phyloP scores from a whole-genome alignment of 2,113 vertebrate genomes.

The Misgurnus mizolepis region DNA sequence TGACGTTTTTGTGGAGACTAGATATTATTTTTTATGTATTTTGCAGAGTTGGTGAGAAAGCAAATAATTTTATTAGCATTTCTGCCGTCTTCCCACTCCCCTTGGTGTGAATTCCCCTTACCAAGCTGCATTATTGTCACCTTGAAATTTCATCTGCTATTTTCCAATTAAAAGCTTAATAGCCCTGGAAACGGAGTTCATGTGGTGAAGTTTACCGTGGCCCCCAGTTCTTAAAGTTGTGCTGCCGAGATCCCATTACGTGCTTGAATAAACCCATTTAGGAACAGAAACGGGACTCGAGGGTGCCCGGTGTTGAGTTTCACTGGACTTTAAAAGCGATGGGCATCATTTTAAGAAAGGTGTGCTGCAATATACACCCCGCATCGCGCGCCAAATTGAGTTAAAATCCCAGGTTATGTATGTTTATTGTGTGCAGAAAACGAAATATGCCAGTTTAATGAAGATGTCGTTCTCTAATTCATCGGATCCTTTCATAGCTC shows the following conservation, averaged over 20 bases:
- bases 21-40: constrained; percentile 67
- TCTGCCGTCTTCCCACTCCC: constrained; percentile 59
- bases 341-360: constrained; percentile 77
- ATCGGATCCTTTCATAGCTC: not conserved
- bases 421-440: constrained; percentile 7
- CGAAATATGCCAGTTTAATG: constrained; percentile 2
- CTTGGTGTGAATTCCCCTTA: constrained; percentile 67
- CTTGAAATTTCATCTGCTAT: constrained; percentile 95
- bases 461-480: not conserved
- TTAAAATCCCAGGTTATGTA: not conserved
- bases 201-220: constrained; percentile 89
- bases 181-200: constrained; percentile 96
- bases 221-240: constrained; percentile 83
- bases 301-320: constrained; percentile 91
- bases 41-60: constrained; percentile 61
- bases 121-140: constrained; percentile 84
- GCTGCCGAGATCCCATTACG: constrained; percentile 93
- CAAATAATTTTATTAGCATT: constrained; percentile 72
- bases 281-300: constrained; percentile 81
- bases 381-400: not conserved
- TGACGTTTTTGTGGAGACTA: constrained; percentile 35
- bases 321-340: constrained; percentile 77
- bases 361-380: constrained; percentile 27
- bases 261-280: constrained; percentile 99
- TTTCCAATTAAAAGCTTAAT: constrained; percentile 99